Evolutionary conservation across 1,140 invertebrate genomes (phyloP), one percentile per base, ranked within the genome.

Genomic region (Saccostrea cuccullata): DNA sequence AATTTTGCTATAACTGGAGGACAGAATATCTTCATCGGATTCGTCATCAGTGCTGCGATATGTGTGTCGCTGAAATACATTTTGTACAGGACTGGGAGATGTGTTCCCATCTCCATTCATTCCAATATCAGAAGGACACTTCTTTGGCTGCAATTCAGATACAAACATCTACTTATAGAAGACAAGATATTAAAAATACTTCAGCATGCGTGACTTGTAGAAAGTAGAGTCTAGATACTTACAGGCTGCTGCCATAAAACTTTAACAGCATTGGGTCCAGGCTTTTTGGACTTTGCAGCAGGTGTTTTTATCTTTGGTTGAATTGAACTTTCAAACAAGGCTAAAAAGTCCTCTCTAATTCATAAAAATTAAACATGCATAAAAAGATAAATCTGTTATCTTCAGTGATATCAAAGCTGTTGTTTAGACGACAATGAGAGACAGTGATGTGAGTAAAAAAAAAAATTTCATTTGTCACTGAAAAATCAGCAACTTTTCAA

Each of bases 321-420:
- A 55, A 89, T 82, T 58, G 90, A 90, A 73, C 83, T 93, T 60
- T 95, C 94, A 94, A 95, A 95, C 60, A 95, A 90, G 3, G 92
- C 92, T 30, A 95, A 67, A 83, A 94, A 95, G 58, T 95, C 94
- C 90, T 92, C 92, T 55, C 92, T 93, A 55, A 8, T 47, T 82
- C 26, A 15, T 8, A 82, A 82, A 30, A 9, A 82, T 17, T 15
- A 30, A 82, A 23, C 23, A 82, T 36, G 2, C 40, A 20, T n/a
- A 55, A n/a, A 84, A 84, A 55, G 4, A 84, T n/a, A 55, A 55
- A 56, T 40, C 30, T 36, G 30, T 36, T 36, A 0, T 36, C 30
- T 36, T 36, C 12, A 55, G 8, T 55, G 20, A 84, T 55, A 56
- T 84, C 40, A 47, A 84, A 55, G 2, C 20, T 20, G 15, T 55